Evolutionary conservation across 2,113 vertebrate genomes (phyloP).

Genomic region (Festucalex cinctus): DNA sequence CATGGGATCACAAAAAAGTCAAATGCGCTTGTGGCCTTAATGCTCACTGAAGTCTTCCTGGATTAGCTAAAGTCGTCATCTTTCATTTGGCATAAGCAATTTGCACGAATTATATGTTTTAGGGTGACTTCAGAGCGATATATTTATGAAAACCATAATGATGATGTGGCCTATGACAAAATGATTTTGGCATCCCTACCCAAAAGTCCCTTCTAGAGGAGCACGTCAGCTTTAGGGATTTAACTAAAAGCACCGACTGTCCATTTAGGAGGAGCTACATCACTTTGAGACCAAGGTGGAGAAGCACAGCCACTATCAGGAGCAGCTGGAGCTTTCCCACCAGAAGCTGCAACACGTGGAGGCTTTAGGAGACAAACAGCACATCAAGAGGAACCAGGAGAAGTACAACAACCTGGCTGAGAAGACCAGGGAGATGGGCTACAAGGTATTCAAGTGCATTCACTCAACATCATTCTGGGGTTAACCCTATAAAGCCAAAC

Average conservation of each 20-base stretch:
- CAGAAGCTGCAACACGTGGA: slow-evolving; percentile 89
- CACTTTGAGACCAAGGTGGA: slow-evolving; percentile 96
- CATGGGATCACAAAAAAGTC: neutral
- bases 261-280: slow-evolving; percentile 85
- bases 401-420: slow-evolving; percentile 83
- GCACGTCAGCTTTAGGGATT: neutral
- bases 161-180: neutral
- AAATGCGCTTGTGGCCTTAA: neutral
- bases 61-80: neutral
- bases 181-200: neutral
- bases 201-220: too few relatives aligned
- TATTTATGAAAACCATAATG: neutral
- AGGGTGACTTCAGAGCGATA: neutral
- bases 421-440: slow-evolving; percentile 89
- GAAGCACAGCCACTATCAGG: slow-evolving; percentile 94
- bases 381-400: slow-evolving; percentile 82
- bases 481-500: neutral
- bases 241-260: neutral
- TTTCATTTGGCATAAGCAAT: neutral
- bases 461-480: neutral
- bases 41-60: neutral
- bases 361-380: slow-evolving; percentile 81
- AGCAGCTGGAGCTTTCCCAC: slow-evolving; percentile 92
- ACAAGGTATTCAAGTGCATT: slow-evolving; percentile 79
- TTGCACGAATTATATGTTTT: neutral